phyloP scores from a whole-genome alignment of 1,140 invertebrate species.

The Holotrichia oblita region DNA sequence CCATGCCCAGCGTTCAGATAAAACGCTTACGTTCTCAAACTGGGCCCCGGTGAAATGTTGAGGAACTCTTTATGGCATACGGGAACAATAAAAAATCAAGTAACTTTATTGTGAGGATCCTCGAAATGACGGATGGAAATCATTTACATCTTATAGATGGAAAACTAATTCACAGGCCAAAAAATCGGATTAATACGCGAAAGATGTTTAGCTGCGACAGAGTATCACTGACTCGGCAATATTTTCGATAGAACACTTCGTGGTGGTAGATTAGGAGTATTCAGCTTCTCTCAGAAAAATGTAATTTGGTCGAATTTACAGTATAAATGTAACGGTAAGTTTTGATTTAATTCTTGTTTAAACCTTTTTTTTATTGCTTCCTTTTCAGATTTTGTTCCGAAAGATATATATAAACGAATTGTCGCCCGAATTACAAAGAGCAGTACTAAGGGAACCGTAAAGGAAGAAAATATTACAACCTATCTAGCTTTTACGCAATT shows the following conservation, averaged over 20 bases:
- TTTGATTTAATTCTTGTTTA: not conserved
- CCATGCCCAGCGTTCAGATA: slow-evolving; percentile 92
- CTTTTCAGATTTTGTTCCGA: slow-evolving; percentile 81
- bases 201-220: slow-evolving; percentile 87
- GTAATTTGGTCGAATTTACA: slow-evolving; percentile 97
- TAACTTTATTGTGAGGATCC: slow-evolving; percentile 95
- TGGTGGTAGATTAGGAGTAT: slow-evolving; percentile 92
- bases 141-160: slow-evolving; percentile 93
- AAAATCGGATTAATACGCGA: slow-evolving; percentile 90
- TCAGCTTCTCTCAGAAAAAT: slow-evolving; percentile 97
- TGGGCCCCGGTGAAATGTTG: slow-evolving; percentile 89
- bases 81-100: slow-evolving; percentile 87
- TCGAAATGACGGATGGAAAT: slow-evolving; percentile 90
- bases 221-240: slow-evolving; percentile 92
- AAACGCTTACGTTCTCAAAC: slow-evolving; percentile 91
- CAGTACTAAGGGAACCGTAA: not conserved
- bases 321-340: slow-evolving; percentile 92
- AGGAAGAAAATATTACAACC: not conserved
- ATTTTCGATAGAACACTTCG: slow-evolving; percentile 88
- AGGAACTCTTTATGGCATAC: slow-evolving; percentile 96
- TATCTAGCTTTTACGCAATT: slow-evolving; percentile 9
- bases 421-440: slow-evolving; percentile 68
- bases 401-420: slow-evolving; percentile 82
- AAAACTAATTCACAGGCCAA: slow-evolving; percentile 87
- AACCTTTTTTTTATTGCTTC: slow-evolving; percentile 50